Base-by-base conservation (phyloP, 64 coral and sea anemone species). In the Pocillopora damicornis region DNA sequence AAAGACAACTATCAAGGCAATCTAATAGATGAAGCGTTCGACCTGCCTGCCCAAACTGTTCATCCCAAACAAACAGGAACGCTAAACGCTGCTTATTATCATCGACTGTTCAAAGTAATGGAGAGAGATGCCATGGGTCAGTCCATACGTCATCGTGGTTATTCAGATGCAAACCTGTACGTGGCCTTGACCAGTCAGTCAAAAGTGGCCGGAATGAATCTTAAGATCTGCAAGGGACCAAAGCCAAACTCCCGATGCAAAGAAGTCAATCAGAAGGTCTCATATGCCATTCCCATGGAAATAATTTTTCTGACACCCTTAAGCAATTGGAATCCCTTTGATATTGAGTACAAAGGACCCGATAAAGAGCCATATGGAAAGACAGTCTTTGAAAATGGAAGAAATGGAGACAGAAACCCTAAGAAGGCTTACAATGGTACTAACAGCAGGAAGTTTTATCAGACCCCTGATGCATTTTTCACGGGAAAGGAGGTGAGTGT, bases 371-470 rank as follows among this genome's bases (percentile, higher is more conserved):
- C 13, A 1, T 26, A 63, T 13, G 92, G 88, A 17, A 89, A 90
- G 61, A 87, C 83, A 1, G 92, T 90, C 1, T 82, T 13, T 15
- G 63, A 67, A 62, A 83, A 87, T 14, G 92, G 90, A 57, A 86
- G 95, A 18, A 92, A 92, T 60, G 92, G 95, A 11, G 92, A 82
- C 1, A 59, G 63, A 67, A 92, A 92, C 1, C 58, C 61, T 15
- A 69, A 71, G 30, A 90, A 83, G 20, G 95, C 95, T 11, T 98
- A 87, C 74, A 59, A 98, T 76, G 95, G 95, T 20, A 91, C 82
- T 18, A 86, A 94, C 69, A 94, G 89, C 37, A 94, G 79, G 37
- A 71, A 60, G 35, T 98, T 87, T 71, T 98, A 98, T 59, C 82
- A 75, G 61, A 94, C 92, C 18, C 95, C 95, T n/a, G 73, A 88